A percentile compares a stretch with the other conserved stretches of the same genome.
These are phyloP conservation scores for Pelvicachromis taeniatus DNA, from an alignment of 2,113 vertebrate species.

Conservation along the genomic window DNA sequence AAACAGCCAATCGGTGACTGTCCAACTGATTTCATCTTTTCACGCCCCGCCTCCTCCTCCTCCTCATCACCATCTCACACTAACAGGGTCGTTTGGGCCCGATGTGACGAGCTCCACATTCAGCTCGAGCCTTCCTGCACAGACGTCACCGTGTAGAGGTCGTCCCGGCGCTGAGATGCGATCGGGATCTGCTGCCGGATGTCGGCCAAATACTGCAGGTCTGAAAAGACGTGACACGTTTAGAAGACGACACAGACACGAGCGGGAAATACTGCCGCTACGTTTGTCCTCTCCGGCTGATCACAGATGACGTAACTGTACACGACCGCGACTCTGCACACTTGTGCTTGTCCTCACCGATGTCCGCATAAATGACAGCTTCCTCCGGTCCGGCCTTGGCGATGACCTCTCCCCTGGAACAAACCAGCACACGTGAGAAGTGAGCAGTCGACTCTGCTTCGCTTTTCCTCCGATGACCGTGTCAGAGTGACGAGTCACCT, in stretches of 20 bases:
- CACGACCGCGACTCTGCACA: background rate
- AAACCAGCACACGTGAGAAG: background rate
- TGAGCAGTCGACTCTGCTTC: background rate
- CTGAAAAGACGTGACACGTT: conserved; percentile 62
- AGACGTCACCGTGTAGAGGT: conserved; percentile 79
- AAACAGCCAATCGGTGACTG: background rate
- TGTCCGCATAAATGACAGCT: conserved; percentile 83
- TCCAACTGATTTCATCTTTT: background rate
- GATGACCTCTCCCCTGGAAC: conserved; percentile 90
- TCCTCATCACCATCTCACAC: background rate
- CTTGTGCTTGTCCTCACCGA: conserved; percentile 76
- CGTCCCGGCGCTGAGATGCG: conserved; percentile 81
- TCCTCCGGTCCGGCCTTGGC: conserved; percentile 85
- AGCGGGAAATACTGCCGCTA: background rate
- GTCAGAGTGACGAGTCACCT: background rate
- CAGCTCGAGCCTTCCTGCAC: conserved; percentile 34
- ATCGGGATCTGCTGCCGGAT: conserved; percentile 91
- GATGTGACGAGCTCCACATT: background rate
- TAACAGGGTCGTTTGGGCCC: background rate
- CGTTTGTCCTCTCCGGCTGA: background rate
- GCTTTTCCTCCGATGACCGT: background rate
- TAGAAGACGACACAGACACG: background rate
- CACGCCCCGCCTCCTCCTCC: too few species aligned
- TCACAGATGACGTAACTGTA: background rate
- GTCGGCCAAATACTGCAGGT: conserved; percentile 87